Conservation (phyloP, 2,113 vertebrate species). For the Myotis lucifugus region DNA sequence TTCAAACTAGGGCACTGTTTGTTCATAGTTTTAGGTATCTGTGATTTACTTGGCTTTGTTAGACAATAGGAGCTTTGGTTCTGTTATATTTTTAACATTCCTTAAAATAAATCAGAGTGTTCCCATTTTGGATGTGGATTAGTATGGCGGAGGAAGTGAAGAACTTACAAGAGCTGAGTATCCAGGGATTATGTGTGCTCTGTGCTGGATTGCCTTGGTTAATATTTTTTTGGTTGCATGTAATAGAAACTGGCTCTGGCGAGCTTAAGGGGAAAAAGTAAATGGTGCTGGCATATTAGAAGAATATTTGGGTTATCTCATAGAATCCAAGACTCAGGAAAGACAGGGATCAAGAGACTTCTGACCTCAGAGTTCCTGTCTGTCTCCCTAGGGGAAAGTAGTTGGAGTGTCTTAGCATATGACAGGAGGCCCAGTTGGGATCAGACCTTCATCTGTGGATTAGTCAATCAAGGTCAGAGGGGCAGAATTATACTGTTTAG, state of each 20-base stretch:
- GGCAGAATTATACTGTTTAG: neutral
- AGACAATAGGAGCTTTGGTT: slow-evolving; percentile 58
- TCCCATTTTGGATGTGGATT: slow-evolving; percentile 41
- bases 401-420: neutral
- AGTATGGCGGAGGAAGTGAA: slow-evolving; percentile 36
- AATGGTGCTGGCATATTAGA: neutral
- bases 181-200: neutral
- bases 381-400: neutral
- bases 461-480: neutral
- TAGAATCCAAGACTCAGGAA: neutral
- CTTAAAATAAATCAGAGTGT: slow-evolving; percentile 65
- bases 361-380: neutral
- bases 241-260: slow-evolving; percentile 49
- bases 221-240: neutral
- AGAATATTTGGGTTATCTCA: slow-evolving; percentile 13
- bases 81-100: slow-evolving; percentile 70
- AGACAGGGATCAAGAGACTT: neutral
- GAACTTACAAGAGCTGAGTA: neutral
- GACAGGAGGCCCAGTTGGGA: neutral
- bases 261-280: slow-evolving; percentile 25
- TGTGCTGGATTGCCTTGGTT: neutral
- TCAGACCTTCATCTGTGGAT: neutral
- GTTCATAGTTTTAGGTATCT: slow-evolving; percentile 56
- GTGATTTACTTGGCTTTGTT: slow-evolving; percentile 57
- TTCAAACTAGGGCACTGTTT: slow-evolving; percentile 44